These are phyloP conservation scores for Orthonychiurus folsomi DNA, from an alignment of 2,888 invertebrate species.

Conservation along the genomic window DNA sequence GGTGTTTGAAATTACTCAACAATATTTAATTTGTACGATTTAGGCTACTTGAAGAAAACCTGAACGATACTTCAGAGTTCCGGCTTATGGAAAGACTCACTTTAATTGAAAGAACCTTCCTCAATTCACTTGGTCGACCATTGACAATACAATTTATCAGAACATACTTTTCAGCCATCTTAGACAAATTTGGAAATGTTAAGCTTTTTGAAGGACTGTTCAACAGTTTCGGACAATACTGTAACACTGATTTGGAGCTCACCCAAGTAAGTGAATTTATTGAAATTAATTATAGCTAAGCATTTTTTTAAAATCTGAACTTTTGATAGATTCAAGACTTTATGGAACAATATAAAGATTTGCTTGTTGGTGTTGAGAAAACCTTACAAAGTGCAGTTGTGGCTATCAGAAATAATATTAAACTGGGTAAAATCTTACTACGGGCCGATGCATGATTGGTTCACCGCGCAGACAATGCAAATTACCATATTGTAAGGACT, in stretches of 20 bases:
- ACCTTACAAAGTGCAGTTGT: not conserved
- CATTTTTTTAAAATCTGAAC: no score
- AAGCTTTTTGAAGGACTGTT: not conserved
- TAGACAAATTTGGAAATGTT: not conserved
- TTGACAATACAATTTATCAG: not conserved
- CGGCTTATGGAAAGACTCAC: not conserved
- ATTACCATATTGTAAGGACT: not conserved
- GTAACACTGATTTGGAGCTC: not conserved
- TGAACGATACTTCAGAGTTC: not conserved
- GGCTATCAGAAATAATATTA: not conserved
- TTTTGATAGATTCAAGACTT: not conserved
- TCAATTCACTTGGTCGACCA: not conserved
- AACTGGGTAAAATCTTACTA: not conserved
- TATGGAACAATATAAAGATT: not conserved
- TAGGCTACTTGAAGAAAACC: constrained; percentile 1
- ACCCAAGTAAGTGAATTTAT: not conserved
- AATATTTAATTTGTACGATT: not conserved
- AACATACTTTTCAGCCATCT: not conserved
- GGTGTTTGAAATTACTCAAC: no score
- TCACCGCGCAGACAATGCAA: not conserved
- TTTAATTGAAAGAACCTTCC: not conserved
- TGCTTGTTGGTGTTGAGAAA: not conserved
- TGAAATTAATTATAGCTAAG: not conserved
- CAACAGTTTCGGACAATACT: not conserved
- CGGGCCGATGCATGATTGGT: not conserved